phyloP scores from a whole-genome alignment of 1,140 invertebrate genomes.

The Philotrypesis tridentata region DNA sequence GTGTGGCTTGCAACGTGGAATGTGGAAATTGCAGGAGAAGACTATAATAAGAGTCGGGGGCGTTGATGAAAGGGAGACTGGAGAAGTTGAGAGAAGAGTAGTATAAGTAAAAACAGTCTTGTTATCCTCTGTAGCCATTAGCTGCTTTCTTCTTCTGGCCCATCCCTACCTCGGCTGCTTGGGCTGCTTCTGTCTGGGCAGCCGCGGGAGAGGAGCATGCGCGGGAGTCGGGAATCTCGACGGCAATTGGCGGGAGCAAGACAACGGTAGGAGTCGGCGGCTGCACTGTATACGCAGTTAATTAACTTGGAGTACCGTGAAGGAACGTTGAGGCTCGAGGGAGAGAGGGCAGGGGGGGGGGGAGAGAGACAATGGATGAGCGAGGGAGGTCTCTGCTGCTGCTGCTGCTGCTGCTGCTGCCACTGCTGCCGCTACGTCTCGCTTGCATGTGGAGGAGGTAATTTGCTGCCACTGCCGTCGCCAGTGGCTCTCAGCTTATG shows the following conservation, averaged over 20 bases:
- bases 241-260: slow-evolving; percentile 71
- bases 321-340: slow-evolving; percentile 46
- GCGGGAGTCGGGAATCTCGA: slow-evolving; percentile 49
- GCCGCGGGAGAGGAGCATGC: slow-evolving; percentile 5
- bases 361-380: slow-evolving; percentile 47
- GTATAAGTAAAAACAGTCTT: too few species aligned
- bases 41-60: too few species aligned
- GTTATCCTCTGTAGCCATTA: slow-evolving; percentile 13
- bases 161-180: neutral
- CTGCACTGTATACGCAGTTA: slow-evolving; percentile 73
- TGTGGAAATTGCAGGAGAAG: too few species aligned
- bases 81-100: too few species aligned
- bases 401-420: slow-evolving; percentile 53
- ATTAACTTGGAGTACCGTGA: slow-evolving; percentile 68
- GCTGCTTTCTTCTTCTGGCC: neutral
- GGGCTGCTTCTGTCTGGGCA: too few species aligned
- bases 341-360: slow-evolving; percentile 42
- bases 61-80: too few species aligned
- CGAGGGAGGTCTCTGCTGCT: slow-evolving; percentile 40
- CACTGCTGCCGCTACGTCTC: slow-evolving; percentile 53
- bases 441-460: slow-evolving; percentile 43
- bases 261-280: slow-evolving; percentile 71
- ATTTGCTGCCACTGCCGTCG: neutral
- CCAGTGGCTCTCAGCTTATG: neutral
- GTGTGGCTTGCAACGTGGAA: too few species aligned